Evolutionary conservation across 2,113 vertebrate genomes (phyloP).

Genomic region (Microtus oregoni): DNA sequence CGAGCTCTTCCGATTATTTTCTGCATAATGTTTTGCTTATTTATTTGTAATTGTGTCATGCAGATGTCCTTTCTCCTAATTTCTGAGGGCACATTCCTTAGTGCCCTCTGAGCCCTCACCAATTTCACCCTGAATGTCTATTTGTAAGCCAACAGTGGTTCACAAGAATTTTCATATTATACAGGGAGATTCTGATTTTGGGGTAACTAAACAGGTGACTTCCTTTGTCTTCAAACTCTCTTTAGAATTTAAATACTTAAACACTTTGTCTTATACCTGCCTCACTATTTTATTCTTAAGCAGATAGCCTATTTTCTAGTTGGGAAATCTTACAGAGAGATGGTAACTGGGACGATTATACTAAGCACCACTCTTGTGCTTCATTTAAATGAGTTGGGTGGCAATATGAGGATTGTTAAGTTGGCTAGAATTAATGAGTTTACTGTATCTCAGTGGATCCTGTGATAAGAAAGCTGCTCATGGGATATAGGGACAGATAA

Average conservation of each 20-base stretch:
- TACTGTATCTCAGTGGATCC: not conserved
- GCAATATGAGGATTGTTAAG: not conserved
- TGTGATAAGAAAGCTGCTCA: not conserved
- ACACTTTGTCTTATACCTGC: not conserved
- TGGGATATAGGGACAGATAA: not conserved
- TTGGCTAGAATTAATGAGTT: too few species aligned
- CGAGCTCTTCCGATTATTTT: not conserved
- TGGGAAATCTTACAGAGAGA: not conserved
- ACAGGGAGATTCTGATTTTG: not conserved
- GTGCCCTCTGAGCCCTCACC: not conserved
- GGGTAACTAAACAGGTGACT: too few species aligned
- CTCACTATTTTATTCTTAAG: not conserved
- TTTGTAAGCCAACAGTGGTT: not conserved
- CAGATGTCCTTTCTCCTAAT: not conserved
- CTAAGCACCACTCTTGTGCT: not conserved
- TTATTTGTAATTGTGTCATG: not conserved
- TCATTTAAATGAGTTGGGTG: not conserved
- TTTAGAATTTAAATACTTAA: not conserved
- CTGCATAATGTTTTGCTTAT: not conserved
- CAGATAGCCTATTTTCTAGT: not conserved
- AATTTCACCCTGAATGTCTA: not conserved
- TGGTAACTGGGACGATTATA: not conserved
- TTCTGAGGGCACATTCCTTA: not conserved
- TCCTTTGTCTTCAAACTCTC: not conserved
- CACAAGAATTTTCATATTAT: not conserved